A percentile compares a stretch with the other conserved stretches of the same genome.
Conservation (phyloP, 2,797 vertebrate genomes). For the Melanotaenia pygmaea region DNA sequence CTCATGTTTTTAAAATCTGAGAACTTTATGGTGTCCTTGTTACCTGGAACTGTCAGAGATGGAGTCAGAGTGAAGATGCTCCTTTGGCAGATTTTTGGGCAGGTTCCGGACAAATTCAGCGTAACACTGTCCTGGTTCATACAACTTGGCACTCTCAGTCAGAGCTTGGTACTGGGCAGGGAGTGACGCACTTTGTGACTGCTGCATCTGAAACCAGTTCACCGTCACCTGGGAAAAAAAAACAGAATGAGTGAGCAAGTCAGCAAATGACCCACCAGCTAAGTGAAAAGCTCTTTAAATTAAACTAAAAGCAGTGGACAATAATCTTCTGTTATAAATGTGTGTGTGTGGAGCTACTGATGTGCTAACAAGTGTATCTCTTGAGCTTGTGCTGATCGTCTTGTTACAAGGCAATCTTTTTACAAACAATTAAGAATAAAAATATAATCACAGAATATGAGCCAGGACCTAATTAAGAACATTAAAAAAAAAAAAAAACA, state of each 20-base stretch:
- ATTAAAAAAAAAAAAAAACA: not conserved
- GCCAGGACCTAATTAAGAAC: not conserved
- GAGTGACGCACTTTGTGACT: conserved; percentile 87
- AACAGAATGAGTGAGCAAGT: not conserved
- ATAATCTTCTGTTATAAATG: no score
- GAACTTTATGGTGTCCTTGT: not conserved
- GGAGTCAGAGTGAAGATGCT: conserved; percentile 71
- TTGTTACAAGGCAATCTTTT: not conserved
- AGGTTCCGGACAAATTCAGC: conserved; percentile 91
- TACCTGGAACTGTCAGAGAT: conserved; percentile 81
- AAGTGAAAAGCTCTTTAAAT: no score
- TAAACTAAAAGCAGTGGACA: no score
- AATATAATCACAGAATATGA: not conserved
- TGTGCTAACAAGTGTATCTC: no score
- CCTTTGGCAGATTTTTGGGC: conserved; percentile 83
- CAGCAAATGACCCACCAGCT: not conserved
- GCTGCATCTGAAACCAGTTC: conserved; percentile 98
- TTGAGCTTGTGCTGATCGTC: not conserved
- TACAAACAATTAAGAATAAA: no score
- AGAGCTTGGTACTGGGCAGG: conserved; percentile 90
- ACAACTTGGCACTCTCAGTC: conserved; percentile 91
- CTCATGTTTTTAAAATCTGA: not conserved
- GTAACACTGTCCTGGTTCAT: conserved; percentile 94
- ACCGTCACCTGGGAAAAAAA: conserved; percentile 88
- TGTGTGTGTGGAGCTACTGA: no score